phyloP scores from a whole-genome alignment of 1,140 invertebrate species.

The Periplaneta americana region DNA sequence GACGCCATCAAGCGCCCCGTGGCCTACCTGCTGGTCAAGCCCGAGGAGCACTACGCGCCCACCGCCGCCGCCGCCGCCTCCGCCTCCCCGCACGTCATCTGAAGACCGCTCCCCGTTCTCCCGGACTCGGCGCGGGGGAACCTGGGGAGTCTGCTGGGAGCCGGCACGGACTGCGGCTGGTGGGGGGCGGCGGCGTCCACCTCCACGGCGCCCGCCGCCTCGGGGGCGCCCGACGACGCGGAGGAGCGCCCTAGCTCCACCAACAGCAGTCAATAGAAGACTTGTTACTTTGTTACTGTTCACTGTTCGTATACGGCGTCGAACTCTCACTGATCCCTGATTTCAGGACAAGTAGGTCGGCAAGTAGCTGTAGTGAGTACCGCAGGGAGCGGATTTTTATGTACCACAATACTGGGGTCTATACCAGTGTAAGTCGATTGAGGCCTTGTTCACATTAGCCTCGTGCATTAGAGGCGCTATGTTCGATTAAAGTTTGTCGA shows the following conservation, averaged over 20 bases:
- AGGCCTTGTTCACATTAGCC: no score
- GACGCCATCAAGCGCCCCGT: constrained; percentile 26
- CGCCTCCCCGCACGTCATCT: constrained; percentile 63
- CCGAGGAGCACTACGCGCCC: constrained; percentile 9
- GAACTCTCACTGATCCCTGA: no score
- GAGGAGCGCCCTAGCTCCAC: constrained; percentile 5
- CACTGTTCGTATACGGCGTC: no score
- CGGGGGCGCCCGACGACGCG: constrained; percentile 20
- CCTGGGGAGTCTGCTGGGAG: constrained; percentile 30
- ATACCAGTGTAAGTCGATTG: no score
- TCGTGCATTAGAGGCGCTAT: no score
- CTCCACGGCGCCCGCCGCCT: constrained; percentile 22
- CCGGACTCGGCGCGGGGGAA: constrained; percentile 46
- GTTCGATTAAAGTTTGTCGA: no score
- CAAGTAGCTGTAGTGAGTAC: no score
- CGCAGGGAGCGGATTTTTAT: no score
- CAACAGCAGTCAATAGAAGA: constrained; percentile 26
- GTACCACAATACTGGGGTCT: no score
- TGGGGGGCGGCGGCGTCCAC: constrained; percentile 19
- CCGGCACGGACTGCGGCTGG: constrained; percentile 27
- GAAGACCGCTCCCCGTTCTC: constrained; percentile 76
- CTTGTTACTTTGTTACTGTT: no score
- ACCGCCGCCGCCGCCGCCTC: constrained; percentile 10
- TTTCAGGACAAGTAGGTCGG: no score
- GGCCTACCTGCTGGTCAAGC: constrained; percentile 24